Conservation (phyloP, 2,113 vertebrate genomes). For the Pterophyllum scalare region DNA sequence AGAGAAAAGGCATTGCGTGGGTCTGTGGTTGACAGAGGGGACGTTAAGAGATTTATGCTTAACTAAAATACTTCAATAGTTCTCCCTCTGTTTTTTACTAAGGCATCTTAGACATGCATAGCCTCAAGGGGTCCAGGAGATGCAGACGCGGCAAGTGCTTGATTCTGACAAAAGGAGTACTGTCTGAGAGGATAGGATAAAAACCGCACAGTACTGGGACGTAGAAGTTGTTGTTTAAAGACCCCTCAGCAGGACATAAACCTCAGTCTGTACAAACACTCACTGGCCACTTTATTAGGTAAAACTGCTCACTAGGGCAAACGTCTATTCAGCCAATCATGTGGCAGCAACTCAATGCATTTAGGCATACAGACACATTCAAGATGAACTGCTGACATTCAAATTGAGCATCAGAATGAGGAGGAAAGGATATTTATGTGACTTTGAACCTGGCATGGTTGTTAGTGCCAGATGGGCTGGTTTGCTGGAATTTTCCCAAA, state of each 20-base stretch:
- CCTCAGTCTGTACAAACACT: slow-evolving; percentile 15
- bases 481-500: background rate
- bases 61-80: slow-evolving; percentile 67
- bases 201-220: slow-evolving; percentile 52
- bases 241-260: slow-evolving; percentile 35
- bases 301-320: background rate
- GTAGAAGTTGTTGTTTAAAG: slow-evolving; percentile 43
- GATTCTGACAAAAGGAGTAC: slow-evolving; percentile 58
- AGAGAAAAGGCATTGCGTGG: slow-evolving; percentile 68
- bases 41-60: slow-evolving; percentile 68
- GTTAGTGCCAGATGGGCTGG: no score
- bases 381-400: background rate
- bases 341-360: slow-evolving; percentile 2
- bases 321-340: background rate
- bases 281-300: background rate
- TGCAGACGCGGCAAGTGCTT: slow-evolving; percentile 61
- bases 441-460: no score
- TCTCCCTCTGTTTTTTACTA: slow-evolving; percentile 58
- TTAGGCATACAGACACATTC: background rate
- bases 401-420: no score
- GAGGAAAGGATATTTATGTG: no score
- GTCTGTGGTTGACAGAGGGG: slow-evolving; percentile 60
- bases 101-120: slow-evolving; percentile 66
- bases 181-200: slow-evolving; percentile 44
- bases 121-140: slow-evolving; percentile 54